Evolutionary conservation across 2,888 invertebrate genomes (phyloP).

Genomic region (Linyphia triangularis): DNA sequence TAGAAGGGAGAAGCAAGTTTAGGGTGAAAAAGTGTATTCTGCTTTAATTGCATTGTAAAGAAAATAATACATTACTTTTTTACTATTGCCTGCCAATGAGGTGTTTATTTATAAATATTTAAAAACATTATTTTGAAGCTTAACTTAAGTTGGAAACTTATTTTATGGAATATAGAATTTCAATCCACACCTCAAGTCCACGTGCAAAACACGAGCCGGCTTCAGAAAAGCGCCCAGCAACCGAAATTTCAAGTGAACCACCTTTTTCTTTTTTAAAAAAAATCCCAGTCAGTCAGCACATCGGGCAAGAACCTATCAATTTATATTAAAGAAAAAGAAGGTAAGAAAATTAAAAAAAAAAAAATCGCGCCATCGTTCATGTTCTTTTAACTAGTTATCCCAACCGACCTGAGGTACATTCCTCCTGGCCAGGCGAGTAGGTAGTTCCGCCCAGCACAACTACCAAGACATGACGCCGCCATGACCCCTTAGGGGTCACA

Average conservation of each 20-base stretch:
- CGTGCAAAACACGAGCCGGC: neutral
- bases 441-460: conserved; percentile 49
- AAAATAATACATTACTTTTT: too few species aligned
- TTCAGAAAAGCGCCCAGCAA: neutral
- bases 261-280: neutral
- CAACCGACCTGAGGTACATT: neutral
- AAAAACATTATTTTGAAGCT: too few species aligned
- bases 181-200: neutral
- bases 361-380: conserved; percentile 27
- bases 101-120: too few species aligned
- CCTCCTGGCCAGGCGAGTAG: neutral
- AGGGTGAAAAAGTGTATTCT: too few species aligned
- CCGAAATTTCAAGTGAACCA: conserved; percentile 1
- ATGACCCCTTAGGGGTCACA: conserved; percentile 42
- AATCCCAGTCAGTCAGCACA: neutral
- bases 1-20: too few species aligned
- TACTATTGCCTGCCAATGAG: too few species aligned
- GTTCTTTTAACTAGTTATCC: conserved; percentile 5
- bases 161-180: too few species aligned
- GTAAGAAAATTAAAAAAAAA: neutral
- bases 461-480: conserved; percentile 58
- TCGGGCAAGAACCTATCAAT: conserved; percentile 5
- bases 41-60: too few species aligned
- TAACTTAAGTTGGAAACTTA: too few species aligned
- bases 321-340: neutral